Evolutionary conservation across 2,113 vertebrate genomes (phyloP).

Genomic region (Chionomys nivalis): DNA sequence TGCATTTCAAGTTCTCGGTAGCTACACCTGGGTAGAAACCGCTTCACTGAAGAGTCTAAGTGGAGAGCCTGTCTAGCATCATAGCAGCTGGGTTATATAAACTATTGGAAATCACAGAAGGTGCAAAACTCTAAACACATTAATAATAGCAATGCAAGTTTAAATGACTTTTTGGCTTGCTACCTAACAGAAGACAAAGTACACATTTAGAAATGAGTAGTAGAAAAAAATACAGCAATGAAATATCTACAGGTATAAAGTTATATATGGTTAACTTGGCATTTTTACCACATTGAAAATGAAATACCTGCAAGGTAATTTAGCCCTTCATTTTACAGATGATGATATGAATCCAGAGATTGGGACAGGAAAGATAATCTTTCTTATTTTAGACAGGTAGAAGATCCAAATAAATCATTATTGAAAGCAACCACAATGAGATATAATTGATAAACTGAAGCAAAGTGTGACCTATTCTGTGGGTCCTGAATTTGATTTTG

Average conservation of each 20-base stretch:
- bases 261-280: slow-evolving; percentile 34
- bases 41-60: not conserved
- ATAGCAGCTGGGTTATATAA: not conserved
- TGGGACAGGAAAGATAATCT: not conserved
- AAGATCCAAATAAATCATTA: slow-evolving; percentile 44
- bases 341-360: slow-evolving; percentile 31
- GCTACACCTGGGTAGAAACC: not conserved
- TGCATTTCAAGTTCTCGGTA: not conserved
- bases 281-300: slow-evolving; percentile 25
- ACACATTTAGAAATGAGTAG: slow-evolving; percentile 32
- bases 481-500: not conserved
- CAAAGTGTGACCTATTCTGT: not conserved
- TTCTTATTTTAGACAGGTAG: slow-evolving; percentile 35
- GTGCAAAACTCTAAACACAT: slow-evolving; percentile 12
- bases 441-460: slow-evolving; percentile 35
- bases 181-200: not conserved
- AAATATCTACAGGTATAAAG: slow-evolving; percentile 29
- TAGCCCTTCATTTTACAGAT: slow-evolving; percentile 29
- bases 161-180: not conserved
- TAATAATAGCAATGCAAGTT: slow-evolving; percentile 35
- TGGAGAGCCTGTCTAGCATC: not conserved
- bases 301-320: slow-evolving; percentile 44
- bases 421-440: not conserved
- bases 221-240: slow-evolving; percentile 46
- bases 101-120: not conserved